Conservation (phyloP, 2,113 vertebrate species). For the Chloroceryle aenea region DNA sequence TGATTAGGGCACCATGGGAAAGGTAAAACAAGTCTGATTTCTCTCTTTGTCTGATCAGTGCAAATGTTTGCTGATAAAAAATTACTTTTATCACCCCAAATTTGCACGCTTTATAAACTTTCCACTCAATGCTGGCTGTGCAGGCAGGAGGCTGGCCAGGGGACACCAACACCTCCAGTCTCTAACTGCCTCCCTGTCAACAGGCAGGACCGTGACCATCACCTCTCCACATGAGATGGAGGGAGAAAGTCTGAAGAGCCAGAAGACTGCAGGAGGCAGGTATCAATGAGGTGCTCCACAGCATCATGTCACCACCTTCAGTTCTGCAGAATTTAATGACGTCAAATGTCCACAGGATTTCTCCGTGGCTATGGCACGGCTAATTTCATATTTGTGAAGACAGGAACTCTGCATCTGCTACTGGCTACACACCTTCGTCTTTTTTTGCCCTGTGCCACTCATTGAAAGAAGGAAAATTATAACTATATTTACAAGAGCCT, state of each 20-base stretch:
- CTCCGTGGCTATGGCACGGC: accelerated
- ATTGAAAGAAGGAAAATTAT: not conserved
- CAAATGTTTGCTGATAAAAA: not conserved
- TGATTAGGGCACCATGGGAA: not conserved
- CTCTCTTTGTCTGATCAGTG: not conserved
- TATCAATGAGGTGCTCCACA: accelerated
- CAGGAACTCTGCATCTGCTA: not conserved
- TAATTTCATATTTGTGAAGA: not conserved
- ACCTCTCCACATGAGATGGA: not conserved
- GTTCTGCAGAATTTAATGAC: not conserved
- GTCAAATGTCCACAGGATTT: not conserved
- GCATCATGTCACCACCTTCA: not conserved
- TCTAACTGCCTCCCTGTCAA: not conserved
- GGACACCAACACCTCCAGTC: not conserved
- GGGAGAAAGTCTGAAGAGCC: not conserved
- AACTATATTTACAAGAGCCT: not conserved
- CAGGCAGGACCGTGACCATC: not conserved
- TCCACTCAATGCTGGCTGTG: accelerated
- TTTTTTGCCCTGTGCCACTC: not conserved
- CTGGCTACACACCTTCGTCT: not conserved
- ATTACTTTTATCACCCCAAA: not conserved
- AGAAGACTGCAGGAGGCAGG: not conserved
- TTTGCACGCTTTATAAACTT: not conserved
- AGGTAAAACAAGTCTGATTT: not conserved
- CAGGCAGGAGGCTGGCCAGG: not conserved